These are phyloP conservation scores for Drosophila burlai DNA, from an alignment of 1,140 invertebrate species.

Conservation along the genomic window DNA sequence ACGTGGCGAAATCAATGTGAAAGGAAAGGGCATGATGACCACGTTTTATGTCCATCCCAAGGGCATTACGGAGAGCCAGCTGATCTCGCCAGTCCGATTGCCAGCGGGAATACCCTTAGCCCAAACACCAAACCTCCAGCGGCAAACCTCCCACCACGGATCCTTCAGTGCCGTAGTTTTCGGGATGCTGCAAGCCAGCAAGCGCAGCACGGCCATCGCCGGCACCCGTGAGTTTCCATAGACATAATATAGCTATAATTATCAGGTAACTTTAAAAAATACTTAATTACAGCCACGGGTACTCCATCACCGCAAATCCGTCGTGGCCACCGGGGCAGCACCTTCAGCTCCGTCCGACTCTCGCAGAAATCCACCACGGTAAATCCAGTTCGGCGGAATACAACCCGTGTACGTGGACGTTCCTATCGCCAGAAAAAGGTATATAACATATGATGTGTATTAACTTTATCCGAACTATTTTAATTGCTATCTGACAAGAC, in stretches of 20 bases:
- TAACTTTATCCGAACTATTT: neutral
- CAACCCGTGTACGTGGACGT: conserved; percentile 85
- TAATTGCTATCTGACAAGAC: too few species aligned
- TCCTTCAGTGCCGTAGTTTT: conserved; percentile 94
- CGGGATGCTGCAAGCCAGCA: conserved; percentile 92
- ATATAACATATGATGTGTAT: neutral
- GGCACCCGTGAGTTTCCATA: conserved; percentile 83
- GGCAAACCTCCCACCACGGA: conserved; percentile 91
- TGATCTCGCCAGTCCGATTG: conserved; percentile 77
- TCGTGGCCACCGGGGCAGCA: conserved; percentile 84
- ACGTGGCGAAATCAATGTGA: conserved; percentile 94
- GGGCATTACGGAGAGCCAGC: conserved; percentile 85
- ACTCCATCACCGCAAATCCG: conserved; percentile 85
- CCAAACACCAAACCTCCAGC: conserved; percentile 85
- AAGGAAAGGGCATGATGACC: conserved; percentile 98
- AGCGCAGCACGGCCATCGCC: conserved; percentile 87
- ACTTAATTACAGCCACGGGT: conserved; percentile 66
- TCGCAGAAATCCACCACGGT: conserved; percentile 84
- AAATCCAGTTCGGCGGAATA: conserved; percentile 86
- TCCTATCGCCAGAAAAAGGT: conserved; percentile 85
- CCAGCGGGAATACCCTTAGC: conserved; percentile 78
- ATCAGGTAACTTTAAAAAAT: neutral
- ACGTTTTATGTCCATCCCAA: conserved; percentile 94
- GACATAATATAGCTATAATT: too few species aligned
- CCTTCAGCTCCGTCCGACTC: conserved; percentile 86